phyloP scores from a whole-genome alignment of 2,113 vertebrate species.

The Halichoeres trimaculatus region DNA sequence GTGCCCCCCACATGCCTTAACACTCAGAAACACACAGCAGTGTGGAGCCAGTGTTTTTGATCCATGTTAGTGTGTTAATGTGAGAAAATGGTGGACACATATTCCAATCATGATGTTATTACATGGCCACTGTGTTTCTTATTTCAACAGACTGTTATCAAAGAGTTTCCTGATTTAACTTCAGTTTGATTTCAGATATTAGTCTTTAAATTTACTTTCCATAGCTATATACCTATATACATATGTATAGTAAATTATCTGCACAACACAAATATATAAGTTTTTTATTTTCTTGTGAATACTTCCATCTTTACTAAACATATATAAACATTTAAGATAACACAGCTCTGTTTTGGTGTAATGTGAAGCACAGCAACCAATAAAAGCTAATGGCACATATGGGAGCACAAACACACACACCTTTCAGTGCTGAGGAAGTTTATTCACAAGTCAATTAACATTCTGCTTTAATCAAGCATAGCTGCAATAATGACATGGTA shows the following conservation, averaged over 20 bases:
- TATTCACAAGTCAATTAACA: constrained; percentile 70
- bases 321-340: background rate
- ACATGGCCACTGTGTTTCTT: background rate
- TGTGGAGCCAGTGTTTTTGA: background rate
- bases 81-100: background rate
- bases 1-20: constrained; percentile 33
- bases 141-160: too few relatives aligned
- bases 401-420: constrained; percentile 16
- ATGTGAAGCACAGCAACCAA: background rate
- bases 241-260: too few relatives aligned
- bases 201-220: background rate
- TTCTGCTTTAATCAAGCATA: constrained; percentile 71
- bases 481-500: constrained; percentile 50
- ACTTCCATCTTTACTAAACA: background rate
- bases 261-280: background rate
- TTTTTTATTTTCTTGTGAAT: background rate
- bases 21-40: constrained; percentile 16
- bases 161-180: background rate
- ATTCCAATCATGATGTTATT: background rate
- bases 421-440: constrained; percentile 47
- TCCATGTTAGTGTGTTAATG: background rate
- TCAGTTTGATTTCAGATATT: background rate
- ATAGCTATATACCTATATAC: too few relatives aligned
- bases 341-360: background rate
- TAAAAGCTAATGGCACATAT: constrained; percentile 19